Evolutionary conservation across 1,140 invertebrate genomes (phyloP), one percentile per base, ranked within the genome.

Genomic region (Trachelipus rathkii): DNA sequence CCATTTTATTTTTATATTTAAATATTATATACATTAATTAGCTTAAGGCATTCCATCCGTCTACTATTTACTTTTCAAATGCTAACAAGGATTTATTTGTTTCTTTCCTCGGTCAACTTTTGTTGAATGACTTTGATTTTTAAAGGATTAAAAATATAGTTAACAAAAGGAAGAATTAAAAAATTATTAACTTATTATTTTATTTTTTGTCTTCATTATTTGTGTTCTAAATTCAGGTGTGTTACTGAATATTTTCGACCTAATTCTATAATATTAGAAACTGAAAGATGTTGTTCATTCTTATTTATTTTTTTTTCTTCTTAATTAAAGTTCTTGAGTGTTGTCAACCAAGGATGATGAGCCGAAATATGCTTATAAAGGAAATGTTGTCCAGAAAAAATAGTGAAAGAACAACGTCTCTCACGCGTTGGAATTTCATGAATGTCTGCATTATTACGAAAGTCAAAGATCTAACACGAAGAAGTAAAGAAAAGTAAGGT

Each of bases 331-430:
- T 60, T 60, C 8, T 19, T 2, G 8, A 2, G 50, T 60, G 19
- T 19, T 60, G 50, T 8, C 50, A 15, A 60, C 50, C 11, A 60
- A 60, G 19, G 8, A 19, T 3, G 1, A 1, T 1, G 50, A 60
- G 19, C 50, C 50, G 11, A 60, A 60, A 3, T 60, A 15, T 19
- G 50, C 50, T 60, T 60, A 60, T 19, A 60, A 19, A 60, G 50
- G 50, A 60, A 19, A 60, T 60, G 50, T 60, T 19, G 50, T n/a
- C 19, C 50, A 60, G 50, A 60, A 60, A 60, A 60, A 60, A 60
- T 13, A 60, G 1, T 60, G 50, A 60, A 19, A 13, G n/a, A 19
- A 19, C 11, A 19, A 19, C 50, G 19, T 13, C 19, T 60, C 11
- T n/a, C 2, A 60, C 3, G 50, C n/a, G 50, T 60, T 60, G 50